A percentile compares a stretch with the other conserved stretches of the same genome.
Conservation (phyloP, 2,797 vertebrate species). For the Sandelia bainsii region DNA sequence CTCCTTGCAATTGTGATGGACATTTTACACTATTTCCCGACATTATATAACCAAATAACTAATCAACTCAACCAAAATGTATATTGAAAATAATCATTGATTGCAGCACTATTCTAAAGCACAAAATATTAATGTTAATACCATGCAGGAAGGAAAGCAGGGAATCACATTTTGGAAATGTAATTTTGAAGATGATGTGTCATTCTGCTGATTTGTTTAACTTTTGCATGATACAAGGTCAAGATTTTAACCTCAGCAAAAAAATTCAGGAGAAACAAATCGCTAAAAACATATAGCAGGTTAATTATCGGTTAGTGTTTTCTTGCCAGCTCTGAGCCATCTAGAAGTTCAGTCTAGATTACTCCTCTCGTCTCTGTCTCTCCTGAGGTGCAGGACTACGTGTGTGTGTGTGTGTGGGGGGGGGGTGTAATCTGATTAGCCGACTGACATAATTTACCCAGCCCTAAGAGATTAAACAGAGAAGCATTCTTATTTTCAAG, state of each 20-base stretch:
- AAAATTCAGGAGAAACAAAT: background rate
- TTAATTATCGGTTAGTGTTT: constrained; percentile 45
- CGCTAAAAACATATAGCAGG: constrained; percentile 17
- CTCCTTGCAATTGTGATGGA: background rate
- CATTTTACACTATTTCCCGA: background rate
- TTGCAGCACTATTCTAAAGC: too few relatives aligned
- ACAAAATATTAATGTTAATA: too few relatives aligned
- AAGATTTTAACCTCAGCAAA: background rate
- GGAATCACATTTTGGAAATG: too few relatives aligned
- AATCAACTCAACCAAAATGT: too few relatives aligned
- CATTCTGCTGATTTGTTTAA: background rate
- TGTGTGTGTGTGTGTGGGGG: too few relatives aligned
- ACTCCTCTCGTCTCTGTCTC: constrained; percentile 25
- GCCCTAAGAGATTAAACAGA: constrained; percentile 56
- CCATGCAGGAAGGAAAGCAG: too few relatives aligned
- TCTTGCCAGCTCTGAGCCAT: constrained; percentile 17
- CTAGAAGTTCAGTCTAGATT: constrained; percentile 13
- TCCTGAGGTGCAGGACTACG: constrained; percentile 46
- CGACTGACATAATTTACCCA: constrained; percentile 62
- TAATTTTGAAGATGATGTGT: background rate
- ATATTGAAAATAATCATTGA: constrained; percentile 13
- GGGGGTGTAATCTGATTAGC: constrained; percentile 71
- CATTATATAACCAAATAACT: background rate
- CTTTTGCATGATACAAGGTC: background rate
- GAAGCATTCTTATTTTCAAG: constrained; percentile 7